Base-by-base conservation (phyloP, 2,888 invertebrate species). In the Nesidiocoris tenuis region DNA sequence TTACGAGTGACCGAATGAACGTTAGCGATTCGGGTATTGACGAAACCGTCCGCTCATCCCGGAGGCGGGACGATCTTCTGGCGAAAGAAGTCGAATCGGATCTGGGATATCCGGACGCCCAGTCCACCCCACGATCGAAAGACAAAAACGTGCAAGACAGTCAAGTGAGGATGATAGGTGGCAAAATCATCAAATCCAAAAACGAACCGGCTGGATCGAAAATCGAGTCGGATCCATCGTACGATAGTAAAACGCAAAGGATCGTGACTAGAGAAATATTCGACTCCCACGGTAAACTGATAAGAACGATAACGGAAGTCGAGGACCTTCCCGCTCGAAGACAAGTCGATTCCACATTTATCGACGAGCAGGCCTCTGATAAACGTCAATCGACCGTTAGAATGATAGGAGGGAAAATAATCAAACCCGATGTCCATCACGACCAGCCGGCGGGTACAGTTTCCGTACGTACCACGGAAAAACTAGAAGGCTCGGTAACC, bases 181-280 rank as follows among this genome's bases (percentile, higher is more conserved):
- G 70, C 12, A 71, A 71, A 70, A 61, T 71, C 3, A 63, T 63
- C 3, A 76, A 76, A 72, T 55, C 71, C n/a, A 21, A 19, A 9
- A 24, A 9, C n/a, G 59, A n/a, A 12, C 17, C 39, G 1, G 17
- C 65, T 0, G 54, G 39, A 25, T 24, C 17, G 17, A 18, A 56
- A 17, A 21, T 16, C 17, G 22, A 1, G 3, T 21, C 39, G 16
- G 23, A 21, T 17, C 17, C 54, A 21, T 18, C 65, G 12, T 19
- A 18, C 2, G 17, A 24, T 0, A 19, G 2, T 3, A 67, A 67
- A 67, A 19, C 67, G 19, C 71, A 71, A 16, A 71, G 59, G 25
- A 71, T 61, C 9, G 59, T 71, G 16, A 71, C 71, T 25, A 23
- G 71, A 22, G 23, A 71, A 25, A 25, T 71, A 7, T 71, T 61